Evolutionary conservation across 2,113 vertebrate species (phyloP), one percentile per base, ranked within the genome.

Genomic region (Zosterops pallidus): DNA sequence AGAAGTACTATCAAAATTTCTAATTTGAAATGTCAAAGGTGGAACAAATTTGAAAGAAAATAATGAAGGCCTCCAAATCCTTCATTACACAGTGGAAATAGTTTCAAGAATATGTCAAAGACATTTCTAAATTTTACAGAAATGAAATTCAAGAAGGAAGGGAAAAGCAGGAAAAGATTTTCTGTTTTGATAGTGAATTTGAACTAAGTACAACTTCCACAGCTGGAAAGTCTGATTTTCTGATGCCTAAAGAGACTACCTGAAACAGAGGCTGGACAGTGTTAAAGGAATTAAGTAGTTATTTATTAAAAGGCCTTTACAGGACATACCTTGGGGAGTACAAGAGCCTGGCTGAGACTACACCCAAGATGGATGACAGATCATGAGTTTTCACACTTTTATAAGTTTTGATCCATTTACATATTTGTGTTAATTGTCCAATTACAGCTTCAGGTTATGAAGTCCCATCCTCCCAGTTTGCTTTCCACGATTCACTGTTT

Each of bases 41-140:
- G 42, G 49, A 94, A 74, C 71, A 94, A 87, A 79, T 67, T 78
- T 64, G 70, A 85, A 95, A 80, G 60, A 81, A 96, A 91, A 64
- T 55, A 83, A 42, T 83, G 20, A 95, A 96, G 93, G 49, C 10
- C 49, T 82, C 72, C 80, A 86, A 96, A 90, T 55, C 37, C 29
- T 59, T n/a, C 13, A 31, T 55, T 78, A 65, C 69, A 29, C 44
- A 75, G 57, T 46, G 31, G 28, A 86, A 42, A 46, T 59, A 53
- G 14, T 74, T 88, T 65, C 44, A 86, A 80, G 37, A 67, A 67
- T 67, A 57, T 89, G 21, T 89, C 17, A 1, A 68, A 89, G 37
- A 10, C 11, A 2, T 84, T 76, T 79, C n/a, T 82, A 17, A 76
- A 79, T 77, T 84, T 78, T 87, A 55, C 31, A 76, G 63, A 65